A percentile compares a stretch with the other conserved stretches of the same genome.
Evolutionary conservation across 2,888 invertebrate genomes (phyloP).

Genomic region (Phytoseiulus persimilis): DNA sequence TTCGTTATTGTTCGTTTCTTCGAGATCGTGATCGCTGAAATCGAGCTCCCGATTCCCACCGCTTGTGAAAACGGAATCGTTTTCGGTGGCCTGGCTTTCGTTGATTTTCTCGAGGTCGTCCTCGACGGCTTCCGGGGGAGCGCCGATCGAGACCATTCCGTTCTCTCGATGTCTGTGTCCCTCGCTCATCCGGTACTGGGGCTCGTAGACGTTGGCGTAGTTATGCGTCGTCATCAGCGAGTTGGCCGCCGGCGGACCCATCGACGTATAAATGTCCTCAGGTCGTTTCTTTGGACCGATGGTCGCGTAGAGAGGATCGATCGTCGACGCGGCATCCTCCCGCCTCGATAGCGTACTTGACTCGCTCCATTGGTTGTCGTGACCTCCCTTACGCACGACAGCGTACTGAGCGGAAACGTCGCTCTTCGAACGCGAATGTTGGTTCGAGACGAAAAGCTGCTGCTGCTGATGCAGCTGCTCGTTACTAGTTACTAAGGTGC

Average conservation of each 20-base stretch:
- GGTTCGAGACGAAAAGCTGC: neutral
- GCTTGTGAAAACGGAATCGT: constrained; percentile 30
- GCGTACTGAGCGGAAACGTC: constrained; percentile 23
- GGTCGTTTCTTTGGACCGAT: constrained; percentile 8
- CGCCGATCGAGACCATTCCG: constrained; percentile 21
- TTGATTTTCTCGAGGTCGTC: constrained; percentile 30
- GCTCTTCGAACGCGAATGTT: constrained; percentile 33
- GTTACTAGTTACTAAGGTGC: neutral
- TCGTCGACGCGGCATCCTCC: neutral
- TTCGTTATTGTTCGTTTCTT: constrained; percentile 9
- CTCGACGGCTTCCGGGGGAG: neutral
- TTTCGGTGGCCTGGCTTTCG: constrained; percentile 21
- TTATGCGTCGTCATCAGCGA: constrained; percentile 26
- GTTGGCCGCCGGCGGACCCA: neutral
- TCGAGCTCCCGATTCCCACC: constrained; percentile 28
- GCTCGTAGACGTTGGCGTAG: constrained; percentile 29
- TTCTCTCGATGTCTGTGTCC: constrained; percentile 24
- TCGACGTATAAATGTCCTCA: neutral
- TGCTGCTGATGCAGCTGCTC: neutral
- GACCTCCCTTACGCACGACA: neutral
- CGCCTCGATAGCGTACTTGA: neutral
- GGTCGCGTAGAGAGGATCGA: constrained; percentile 22
- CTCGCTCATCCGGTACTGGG: constrained; percentile 32
- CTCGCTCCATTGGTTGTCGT: neutral
- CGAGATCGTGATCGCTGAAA: neutral